Conservation (phyloP, 2,113 vertebrate species). For the Aleadryas rufinucha region DNA sequence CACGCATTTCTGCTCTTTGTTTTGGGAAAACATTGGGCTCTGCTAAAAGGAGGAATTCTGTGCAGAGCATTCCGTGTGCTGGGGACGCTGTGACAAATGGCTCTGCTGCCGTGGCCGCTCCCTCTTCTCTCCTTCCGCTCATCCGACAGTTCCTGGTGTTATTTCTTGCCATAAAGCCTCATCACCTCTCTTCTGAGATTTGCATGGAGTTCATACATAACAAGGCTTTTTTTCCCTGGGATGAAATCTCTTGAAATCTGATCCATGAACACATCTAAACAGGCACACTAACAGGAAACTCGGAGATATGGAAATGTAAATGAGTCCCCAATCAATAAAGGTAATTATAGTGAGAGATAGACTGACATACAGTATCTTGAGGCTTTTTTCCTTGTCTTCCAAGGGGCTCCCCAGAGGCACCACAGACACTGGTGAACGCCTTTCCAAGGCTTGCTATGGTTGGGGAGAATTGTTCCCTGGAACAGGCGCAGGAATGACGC, state of each 20-base stretch:
- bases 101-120: neutral
- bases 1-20: neutral
- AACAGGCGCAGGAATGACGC: neutral
- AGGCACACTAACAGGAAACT: conserved; percentile 47
- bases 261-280: conserved; percentile 52
- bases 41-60: neutral
- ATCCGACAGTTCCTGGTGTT: neutral
- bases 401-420: conserved; percentile 51
- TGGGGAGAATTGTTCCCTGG: neutral
- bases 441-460: neutral
- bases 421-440: neutral
- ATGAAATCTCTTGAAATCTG: conserved; percentile 46
- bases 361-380: conserved; percentile 56
- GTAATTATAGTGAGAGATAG: conserved; percentile 61
- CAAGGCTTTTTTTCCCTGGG: neutral
- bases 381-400: conserved; percentile 56
- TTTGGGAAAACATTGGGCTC: neutral
- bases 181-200: neutral
- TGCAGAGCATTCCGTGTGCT: neutral
- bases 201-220: neutral
- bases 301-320: conserved; percentile 54
- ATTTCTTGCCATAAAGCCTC: neutral
- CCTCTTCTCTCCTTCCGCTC: neutral
- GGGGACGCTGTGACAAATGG: neutral
- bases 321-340: conserved; percentile 62